Evolutionary conservation across 1,140 invertebrate species (phyloP), one percentile per base, ranked within the genome.

Genomic region (Ostrea denselamellosa): DNA sequence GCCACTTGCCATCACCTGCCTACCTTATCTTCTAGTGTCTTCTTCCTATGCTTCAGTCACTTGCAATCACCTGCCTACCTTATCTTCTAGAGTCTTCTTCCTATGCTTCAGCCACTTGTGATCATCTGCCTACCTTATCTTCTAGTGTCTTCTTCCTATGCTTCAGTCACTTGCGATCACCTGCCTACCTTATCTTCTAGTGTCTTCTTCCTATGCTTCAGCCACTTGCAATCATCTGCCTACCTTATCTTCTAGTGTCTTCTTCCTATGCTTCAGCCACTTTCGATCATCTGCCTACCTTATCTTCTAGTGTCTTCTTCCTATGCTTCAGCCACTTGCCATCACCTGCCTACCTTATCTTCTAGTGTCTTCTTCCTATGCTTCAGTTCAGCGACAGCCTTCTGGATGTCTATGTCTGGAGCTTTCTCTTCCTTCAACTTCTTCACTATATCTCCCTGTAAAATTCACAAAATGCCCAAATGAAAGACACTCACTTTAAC

Each of bases 311-410:
- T 14, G 9, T 51, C 71, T 77, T 14, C 71, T 77, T 8, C 3
- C 12, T n/a, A 12, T 44, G n/a, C 8, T 44, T 19, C 22, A 8
- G n/a, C 0, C 12, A n/a, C 22, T 19, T 51, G 44, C 17, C 28
- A 3, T n/a, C 8, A 22, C 68, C 51, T 14, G 83, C 62, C 81
- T 90, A 95, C 95, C 92, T 98, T 99, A 83, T 99, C 98, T 95
- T 99, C 98, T 8, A 99, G 95, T 19, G 97, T 90, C 93, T 99
- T 99, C 93, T 99, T 99, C 19, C 98, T 96, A 0, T 96, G 94
- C 94, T 99, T 99, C 51, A 99, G 95, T 93, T 99, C 98, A 62
- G 97, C 97, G 0, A 99, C 98, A 53, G 98, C 98, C 95, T 97
- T 97, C 94, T 99, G 99, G 0, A 99, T 94, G 93, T 99, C 98